Base-by-base conservation (phyloP, 2,797 vertebrate genomes). In the Todus mexicanus region DNA sequence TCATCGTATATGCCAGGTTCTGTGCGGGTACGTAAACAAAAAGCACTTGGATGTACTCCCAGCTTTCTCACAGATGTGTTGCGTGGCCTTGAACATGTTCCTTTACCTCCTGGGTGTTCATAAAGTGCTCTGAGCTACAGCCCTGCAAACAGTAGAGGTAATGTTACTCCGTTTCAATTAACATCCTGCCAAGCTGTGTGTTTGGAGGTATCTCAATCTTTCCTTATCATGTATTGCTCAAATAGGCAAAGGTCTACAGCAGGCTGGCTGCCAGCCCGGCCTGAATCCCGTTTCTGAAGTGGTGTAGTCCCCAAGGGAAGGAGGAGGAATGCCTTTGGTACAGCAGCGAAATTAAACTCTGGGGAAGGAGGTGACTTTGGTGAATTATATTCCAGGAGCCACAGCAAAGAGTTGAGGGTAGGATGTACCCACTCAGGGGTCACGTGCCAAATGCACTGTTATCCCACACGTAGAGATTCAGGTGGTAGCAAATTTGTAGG, bases 151-250 rank as follows among this genome's bases (percentile, higher is more conserved):
- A 14, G 37, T 22, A 60, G 48, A 60, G 22, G 43, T 79, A 54
- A 37, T 9, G 33, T 60, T 89, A 22, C 38, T 86, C 40, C 57
- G 11, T 59, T 89, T 72, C 89, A 92, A 91, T 92, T 84, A 91
- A 42, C 57, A 51, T 78, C 47, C 76, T 13, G 40, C 63, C 82
- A 51, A 71, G 29, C 12, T 12, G 19, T 33, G n/a, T 12, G 5
- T 88, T 86, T 3, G 2, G 48, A 63, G 47, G 27, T 42, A 14
- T 82, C 35, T 68, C 9, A 3, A 7, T 84, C 81, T 73, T 59
- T 79, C 7, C 1, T 59, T 87, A 72, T 31, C 5, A 0, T 31
- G 33, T 45, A 16, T 68, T 84, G 64, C 43, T 79, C 29, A 27
- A 56, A 71, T 53, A 89, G 53, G 69, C 53, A 74, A 89, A 87